phyloP scores from a whole-genome alignment of 2,888 invertebrate genomes.

The Philaethria dido region DNA sequence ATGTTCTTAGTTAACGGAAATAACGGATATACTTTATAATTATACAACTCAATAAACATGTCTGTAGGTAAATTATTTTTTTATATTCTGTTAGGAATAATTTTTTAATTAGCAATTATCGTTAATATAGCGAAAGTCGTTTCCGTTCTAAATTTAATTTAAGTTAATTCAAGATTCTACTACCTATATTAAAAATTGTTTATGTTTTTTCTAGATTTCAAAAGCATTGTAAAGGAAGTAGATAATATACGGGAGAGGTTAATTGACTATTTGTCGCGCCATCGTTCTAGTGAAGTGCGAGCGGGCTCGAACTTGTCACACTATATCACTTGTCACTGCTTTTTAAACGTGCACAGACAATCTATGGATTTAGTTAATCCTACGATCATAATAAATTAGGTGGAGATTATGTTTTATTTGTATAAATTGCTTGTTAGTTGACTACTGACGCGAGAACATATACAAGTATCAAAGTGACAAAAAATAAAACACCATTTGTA shows the following conservation, averaged over 20 bases:
- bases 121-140: slow-evolving; percentile 4
- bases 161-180: neutral
- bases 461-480: neutral
- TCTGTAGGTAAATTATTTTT: slow-evolving; percentile 7
- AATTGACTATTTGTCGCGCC: slow-evolving; percentile 71
- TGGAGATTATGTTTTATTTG: slow-evolving; percentile 27
- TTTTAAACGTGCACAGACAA: slow-evolving; percentile 60
- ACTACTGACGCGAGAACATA: neutral
- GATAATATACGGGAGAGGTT: slow-evolving; percentile 61
- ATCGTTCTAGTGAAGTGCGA: slow-evolving; percentile 53
- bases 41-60: neutral
- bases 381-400: slow-evolving; percentile 48
- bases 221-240: slow-evolving; percentile 41
- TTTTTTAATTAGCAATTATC: slow-evolving; percentile 4
- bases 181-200: neutral
- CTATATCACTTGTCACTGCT: slow-evolving; percentile 63
- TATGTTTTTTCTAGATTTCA: slow-evolving; percentile 20
- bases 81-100: neutral
- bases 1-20: neutral
- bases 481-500: neutral
- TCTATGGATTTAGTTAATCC: slow-evolving; percentile 65
- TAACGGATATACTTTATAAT: slow-evolving; percentile 1
- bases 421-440: slow-evolving; percentile 31
- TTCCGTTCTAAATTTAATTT: slow-evolving; percentile 9
- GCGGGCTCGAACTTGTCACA: slow-evolving; percentile 63